A percentile compares a stretch with the other conserved stretches of the same genome.
phyloP scores from a whole-genome alignment of 2,797 vertebrate species.

The Siniperca obscura region DNA sequence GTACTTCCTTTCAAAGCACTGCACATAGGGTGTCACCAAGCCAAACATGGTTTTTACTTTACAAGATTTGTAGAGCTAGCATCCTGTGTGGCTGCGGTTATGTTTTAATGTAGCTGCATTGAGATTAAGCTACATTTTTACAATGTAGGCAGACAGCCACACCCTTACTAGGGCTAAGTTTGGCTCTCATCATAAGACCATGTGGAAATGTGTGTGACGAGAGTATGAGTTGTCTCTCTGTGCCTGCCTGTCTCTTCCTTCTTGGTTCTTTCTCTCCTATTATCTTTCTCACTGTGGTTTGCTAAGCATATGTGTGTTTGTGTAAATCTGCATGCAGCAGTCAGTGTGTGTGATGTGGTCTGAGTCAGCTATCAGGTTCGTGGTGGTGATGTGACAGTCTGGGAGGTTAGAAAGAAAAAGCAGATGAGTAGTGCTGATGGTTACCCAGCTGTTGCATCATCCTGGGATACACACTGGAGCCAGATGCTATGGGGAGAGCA shows the following conservation, averaged over 20 bases:
- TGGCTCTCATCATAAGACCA: constrained; percentile 64
- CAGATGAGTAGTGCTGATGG: constrained; percentile 57
- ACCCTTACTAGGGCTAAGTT: constrained; percentile 55
- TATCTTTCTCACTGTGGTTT: constrained; percentile 16
- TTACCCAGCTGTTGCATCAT: constrained; percentile 81
- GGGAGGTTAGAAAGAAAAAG: constrained; percentile 30
- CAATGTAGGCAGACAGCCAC: constrained; percentile 48
- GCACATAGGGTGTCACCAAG: background rate
- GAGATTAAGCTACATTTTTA: constrained; percentile 39
- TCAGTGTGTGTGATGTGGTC: constrained; percentile 55
- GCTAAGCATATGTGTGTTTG: constrained; percentile 35
- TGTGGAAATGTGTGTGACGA: constrained; percentile 60
- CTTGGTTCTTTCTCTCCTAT: background rate
- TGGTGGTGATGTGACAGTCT: constrained; percentile 34
- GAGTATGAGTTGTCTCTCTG: constrained; percentile 50
- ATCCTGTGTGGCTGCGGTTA: constrained; percentile 8
- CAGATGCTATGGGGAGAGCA: constrained; percentile 64
- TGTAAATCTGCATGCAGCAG: constrained; percentile 30
- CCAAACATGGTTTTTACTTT: constrained; percentile 13
- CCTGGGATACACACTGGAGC: constrained; percentile 35
- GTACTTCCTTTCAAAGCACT: background rate
- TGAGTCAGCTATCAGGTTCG: constrained; percentile 52
- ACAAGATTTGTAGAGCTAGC: constrained; percentile 3
- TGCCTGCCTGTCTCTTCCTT: constrained; percentile 9
- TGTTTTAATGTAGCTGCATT: constrained; percentile 18